Conservation (phyloP, 2,888 invertebrate genomes). For the Cryptus viduatorius region DNA sequence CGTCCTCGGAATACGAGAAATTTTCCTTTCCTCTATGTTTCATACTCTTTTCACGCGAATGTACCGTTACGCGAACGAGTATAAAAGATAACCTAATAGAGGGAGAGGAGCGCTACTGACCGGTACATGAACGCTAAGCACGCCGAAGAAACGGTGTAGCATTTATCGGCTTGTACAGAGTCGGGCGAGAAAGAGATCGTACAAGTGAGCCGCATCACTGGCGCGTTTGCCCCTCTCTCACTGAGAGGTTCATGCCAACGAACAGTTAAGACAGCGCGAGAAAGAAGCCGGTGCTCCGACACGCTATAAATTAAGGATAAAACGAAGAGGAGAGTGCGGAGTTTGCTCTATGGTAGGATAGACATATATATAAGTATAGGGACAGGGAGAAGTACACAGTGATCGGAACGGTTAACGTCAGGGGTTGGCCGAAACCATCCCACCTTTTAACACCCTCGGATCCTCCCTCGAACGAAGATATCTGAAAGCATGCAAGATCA, state of each 20-base stretch:
- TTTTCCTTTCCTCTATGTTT: constrained; percentile 47
- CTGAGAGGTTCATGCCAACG: constrained; percentile 81
- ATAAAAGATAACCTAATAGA: constrained; percentile 13
- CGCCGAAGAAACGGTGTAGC: constrained; percentile 50
- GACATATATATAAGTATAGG: constrained; percentile 39
- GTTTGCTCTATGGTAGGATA: constrained; percentile 10
- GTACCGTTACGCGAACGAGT: constrained; percentile 56
- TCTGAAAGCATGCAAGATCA: constrained; percentile 75
- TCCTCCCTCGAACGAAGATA: constrained; percentile 75
- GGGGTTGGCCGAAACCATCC: constrained; percentile 84
- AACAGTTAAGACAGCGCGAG: constrained; percentile 80
- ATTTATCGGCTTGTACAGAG: constrained; percentile 31
- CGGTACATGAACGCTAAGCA: constrained; percentile 43
- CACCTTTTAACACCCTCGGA: constrained; percentile 83
- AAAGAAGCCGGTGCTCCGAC: constrained; percentile 66
- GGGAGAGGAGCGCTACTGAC: constrained; percentile 37
- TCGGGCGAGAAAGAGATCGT: constrained; percentile 44
- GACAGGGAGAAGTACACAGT: constrained; percentile 72
- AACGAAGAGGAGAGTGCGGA: constrained; percentile 78
- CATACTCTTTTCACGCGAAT: constrained; percentile 43
- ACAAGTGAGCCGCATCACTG: constrained; percentile 36
- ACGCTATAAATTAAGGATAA: constrained; percentile 83
- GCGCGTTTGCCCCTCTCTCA: constrained; percentile 49
- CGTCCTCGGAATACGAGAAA: constrained; percentile 30
- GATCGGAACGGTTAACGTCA: constrained; percentile 82